Evolutionary conservation across 1,140 invertebrate species (phyloP).

Genomic region (Apis cerana): DNA sequence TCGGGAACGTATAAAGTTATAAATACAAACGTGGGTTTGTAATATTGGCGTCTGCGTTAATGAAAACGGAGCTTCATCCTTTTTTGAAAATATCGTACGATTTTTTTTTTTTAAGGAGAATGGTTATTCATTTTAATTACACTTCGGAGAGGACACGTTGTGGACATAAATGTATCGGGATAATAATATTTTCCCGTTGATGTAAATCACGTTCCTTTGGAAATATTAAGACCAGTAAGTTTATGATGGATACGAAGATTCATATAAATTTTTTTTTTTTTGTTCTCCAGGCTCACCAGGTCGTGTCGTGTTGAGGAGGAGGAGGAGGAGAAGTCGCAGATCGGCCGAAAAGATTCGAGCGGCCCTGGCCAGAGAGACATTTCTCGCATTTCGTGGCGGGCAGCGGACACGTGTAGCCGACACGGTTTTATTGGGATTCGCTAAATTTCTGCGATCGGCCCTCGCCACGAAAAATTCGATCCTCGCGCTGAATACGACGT

Average conservation of each 20-base stretch:
- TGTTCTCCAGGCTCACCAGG: neutral
- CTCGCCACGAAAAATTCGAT: conserved; percentile 41
- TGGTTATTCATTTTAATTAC: no score
- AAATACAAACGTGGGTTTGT: no score
- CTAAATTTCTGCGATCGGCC: conserved; percentile 56
- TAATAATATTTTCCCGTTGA: no score
- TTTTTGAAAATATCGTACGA: no score
- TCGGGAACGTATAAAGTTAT: no score
- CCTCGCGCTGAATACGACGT: conserved; percentile 14
- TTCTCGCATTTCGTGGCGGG: conserved; percentile 60
- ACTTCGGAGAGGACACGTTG: no score
- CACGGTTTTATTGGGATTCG: conserved; percentile 63
- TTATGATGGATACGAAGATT: neutral
- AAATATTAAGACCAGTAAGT: neutral
- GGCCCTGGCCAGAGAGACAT: conserved; percentile 50
- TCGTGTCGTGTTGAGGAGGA: neutral
- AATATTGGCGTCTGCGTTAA: no score
- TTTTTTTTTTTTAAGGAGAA: no score
- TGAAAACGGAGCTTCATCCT: no score
- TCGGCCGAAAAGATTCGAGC: conserved; percentile 52
- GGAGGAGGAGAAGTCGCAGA: conserved; percentile 29
- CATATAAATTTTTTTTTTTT: no score
- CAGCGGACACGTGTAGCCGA: conserved; percentile 53
- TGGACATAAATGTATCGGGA: no score
- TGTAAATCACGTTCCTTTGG: neutral